phyloP scores from a whole-genome alignment of 2,888 invertebrate species.

The Portevinia maculata region DNA sequence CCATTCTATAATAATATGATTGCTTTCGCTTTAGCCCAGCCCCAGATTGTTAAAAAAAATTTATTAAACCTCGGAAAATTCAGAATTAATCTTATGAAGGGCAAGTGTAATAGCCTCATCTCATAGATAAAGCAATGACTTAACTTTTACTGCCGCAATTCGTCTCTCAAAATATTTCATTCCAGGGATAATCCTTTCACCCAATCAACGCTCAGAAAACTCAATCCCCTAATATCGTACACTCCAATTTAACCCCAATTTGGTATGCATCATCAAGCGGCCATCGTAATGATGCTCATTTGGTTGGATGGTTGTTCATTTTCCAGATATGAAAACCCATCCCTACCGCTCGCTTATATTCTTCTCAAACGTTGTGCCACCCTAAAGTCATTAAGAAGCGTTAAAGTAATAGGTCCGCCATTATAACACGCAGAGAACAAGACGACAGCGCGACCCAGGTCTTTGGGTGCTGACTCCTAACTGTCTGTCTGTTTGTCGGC shows the following conservation, averaged over 20 bases:
- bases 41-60: too few relatives aligned
- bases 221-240: conserved; percentile 49
- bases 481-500: conserved; percentile 21
- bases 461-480: not conserved
- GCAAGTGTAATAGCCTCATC: too few relatives aligned
- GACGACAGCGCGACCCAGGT: conserved; percentile 15
- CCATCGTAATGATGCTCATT: conserved; percentile 65
- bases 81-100: too few relatives aligned
- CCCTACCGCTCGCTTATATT: conserved; percentile 28
- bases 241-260: conserved; percentile 54
- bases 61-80: too few relatives aligned
- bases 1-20: too few relatives aligned
- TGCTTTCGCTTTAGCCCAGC: too few relatives aligned
- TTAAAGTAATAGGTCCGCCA: conserved; percentile 65
- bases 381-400: conserved; percentile 61
- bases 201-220: conserved; percentile 51
- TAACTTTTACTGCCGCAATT: conserved; percentile 3
- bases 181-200: conserved; percentile 15
- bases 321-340: conserved; percentile 23
- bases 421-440: conserved; percentile 52
- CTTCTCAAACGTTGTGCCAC: conserved; percentile 5
- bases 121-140: not conserved
- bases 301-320: conserved; percentile 53
- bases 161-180: not conserved
- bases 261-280: conserved; percentile 54